Percentiles rank a stretch among this genome's conserved stretches.
phyloP scores from a whole-genome alignment of 2,888 invertebrate species.

The Temnothorax rugatulus region DNA sequence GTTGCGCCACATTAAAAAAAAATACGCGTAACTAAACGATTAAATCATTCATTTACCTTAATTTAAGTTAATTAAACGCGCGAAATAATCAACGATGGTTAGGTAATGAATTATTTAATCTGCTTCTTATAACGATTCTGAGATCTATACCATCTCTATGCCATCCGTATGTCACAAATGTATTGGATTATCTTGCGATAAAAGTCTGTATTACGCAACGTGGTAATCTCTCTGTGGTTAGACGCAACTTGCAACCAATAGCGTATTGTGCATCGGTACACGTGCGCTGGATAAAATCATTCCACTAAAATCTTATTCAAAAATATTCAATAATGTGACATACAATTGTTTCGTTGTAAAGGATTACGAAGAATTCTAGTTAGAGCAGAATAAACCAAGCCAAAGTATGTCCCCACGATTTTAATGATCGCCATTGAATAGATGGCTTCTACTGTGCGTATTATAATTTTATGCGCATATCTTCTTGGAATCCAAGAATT shows the following conservation, averaged over 20 bases:
- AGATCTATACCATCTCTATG: neutral
- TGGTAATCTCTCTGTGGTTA: constrained; percentile 1
- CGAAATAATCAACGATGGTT: neutral
- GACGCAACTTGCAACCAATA: neutral
- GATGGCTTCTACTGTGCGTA: neutral
- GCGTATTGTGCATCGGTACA: neutral
- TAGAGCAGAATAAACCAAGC: neutral
- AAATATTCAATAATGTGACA: constrained; percentile 14
- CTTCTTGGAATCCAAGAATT: constrained; percentile 25
- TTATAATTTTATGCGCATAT: constrained; percentile 25
- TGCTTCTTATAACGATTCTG: neutral
- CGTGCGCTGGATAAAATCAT: neutral
- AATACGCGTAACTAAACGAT: neutral
- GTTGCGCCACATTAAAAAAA: neutral
- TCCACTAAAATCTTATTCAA: constrained; percentile 4
- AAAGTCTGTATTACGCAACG: neutral
- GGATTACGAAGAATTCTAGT: constrained; percentile 17
- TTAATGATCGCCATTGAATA: constrained; percentile 21
- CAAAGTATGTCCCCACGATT: constrained; percentile 4
- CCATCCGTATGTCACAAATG: neutral
- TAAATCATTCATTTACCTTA: neutral
- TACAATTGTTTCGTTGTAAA: constrained; percentile 20
- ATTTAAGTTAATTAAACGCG: neutral
- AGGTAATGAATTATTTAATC: constrained; percentile 8
- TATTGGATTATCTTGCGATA: neutral